phyloP scores from a whole-genome alignment of 2,888 invertebrate species.

The Lasioglossum oenotherae region DNA sequence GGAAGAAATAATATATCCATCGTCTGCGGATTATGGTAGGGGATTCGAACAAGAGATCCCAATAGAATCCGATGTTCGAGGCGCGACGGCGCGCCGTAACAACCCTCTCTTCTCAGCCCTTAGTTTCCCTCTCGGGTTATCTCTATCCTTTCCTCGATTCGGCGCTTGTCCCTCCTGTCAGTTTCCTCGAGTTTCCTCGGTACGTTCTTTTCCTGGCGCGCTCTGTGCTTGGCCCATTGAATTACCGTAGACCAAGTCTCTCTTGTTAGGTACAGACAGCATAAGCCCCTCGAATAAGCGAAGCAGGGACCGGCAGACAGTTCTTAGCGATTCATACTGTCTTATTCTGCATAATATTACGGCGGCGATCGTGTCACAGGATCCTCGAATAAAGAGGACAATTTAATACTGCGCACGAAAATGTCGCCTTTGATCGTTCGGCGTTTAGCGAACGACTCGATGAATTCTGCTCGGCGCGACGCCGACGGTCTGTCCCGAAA shows the following conservation, averaged over 20 bases:
- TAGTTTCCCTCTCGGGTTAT: conserved; percentile 4
- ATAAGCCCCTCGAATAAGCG: conserved; percentile 14
- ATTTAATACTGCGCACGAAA: neutral
- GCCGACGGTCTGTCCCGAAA: neutral
- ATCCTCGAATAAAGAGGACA: neutral
- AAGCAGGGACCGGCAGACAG: conserved; percentile 16
- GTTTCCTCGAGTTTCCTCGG: neutral
- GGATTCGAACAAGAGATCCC: conserved; percentile 24
- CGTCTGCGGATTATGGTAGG: conserved; percentile 22
- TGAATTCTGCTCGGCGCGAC: no score
- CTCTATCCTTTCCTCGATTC: neutral
- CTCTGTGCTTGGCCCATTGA: conserved; percentile 7
- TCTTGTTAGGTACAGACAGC: conserved; percentile 30
- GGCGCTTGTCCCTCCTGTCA: neutral
- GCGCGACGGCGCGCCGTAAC: conserved; percentile 63
- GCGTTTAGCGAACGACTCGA: neutral
- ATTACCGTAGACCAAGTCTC: conserved; percentile 24
- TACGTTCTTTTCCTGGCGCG: neutral
- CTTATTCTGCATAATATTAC: neutral
- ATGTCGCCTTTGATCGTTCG: neutral
- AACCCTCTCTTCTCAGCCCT: conserved; percentile 26
- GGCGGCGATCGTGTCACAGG: neutral
- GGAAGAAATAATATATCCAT: conserved; percentile 30
- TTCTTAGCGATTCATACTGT: neutral
- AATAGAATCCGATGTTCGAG: conserved; percentile 37